Evolutionary conservation across 2,797 vertebrate genomes (phyloP).

Genomic region (Coendou prehensilis): DNA sequence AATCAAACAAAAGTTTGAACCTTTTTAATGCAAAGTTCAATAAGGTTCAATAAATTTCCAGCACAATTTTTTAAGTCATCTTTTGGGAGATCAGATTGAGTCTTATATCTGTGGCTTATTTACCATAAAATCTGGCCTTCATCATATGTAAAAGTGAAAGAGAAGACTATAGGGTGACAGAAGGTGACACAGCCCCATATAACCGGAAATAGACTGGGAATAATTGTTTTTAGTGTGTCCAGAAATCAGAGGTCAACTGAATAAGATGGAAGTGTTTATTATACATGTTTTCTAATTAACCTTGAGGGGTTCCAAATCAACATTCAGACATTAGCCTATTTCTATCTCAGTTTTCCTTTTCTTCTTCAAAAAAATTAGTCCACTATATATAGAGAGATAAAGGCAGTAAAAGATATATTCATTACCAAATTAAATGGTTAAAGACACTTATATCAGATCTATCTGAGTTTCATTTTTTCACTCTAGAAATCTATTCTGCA

Average conservation of each 20-base stretch:
- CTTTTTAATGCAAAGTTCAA: neutral
- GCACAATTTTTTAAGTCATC: neutral
- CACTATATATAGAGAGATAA: neutral
- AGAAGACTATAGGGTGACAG: neutral
- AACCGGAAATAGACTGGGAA: neutral
- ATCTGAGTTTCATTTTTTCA: neutral
- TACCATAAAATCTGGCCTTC: neutral
- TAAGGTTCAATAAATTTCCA: neutral
- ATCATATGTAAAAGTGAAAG: neutral
- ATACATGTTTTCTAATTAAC: neutral
- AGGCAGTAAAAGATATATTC: neutral
- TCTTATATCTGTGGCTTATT: conserved; percentile 10
- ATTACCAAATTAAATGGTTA: neutral
- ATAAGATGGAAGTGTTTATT: neutral
- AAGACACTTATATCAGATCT: neutral
- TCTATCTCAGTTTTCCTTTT: neutral
- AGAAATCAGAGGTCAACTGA: neutral
- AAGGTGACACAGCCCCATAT: neutral
- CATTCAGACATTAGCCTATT: neutral
- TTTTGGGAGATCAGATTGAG: neutral
- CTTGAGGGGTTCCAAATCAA: neutral
- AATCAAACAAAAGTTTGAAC: conserved; percentile 20
- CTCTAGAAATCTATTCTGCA: neutral
- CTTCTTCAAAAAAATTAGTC: neutral
- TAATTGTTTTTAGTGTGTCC: neutral